Conservation (phyloP, 2,113 vertebrate genomes). For the Bucco capensis region DNA sequence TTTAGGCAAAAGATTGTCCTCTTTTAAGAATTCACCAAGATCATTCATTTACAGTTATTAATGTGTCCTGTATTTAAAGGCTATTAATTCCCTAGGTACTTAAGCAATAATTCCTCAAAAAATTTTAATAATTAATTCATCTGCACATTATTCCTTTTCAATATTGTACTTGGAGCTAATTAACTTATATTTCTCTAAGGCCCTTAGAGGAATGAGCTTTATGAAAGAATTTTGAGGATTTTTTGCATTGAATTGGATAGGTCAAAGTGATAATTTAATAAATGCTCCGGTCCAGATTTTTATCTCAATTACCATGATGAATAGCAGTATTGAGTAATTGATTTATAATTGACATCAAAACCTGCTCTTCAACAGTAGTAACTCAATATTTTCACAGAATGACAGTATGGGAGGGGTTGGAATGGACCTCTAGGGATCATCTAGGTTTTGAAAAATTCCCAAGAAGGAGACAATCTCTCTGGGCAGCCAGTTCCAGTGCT, state of each 20-base stretch:
- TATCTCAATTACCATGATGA: not conserved
- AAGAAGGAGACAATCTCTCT: no score
- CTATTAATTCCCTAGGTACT: not conserved
- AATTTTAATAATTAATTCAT: not conserved
- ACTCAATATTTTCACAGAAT: not conserved
- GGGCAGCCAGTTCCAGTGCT: no score
- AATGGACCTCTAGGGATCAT: no score
- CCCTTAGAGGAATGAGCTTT: not conserved
- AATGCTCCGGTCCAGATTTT: not conserved
- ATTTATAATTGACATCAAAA: not conserved
- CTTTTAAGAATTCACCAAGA: not conserved
- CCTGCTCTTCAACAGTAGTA: not conserved
- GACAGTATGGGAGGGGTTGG: no score
- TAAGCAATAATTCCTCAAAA: not conserved
- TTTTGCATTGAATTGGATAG: not conserved
- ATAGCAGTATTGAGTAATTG: not conserved
- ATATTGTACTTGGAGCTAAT: not conserved
- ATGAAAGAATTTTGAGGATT: fast-evolving
- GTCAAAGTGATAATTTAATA: not conserved
- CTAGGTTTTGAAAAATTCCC: no score
- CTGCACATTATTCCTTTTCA: not conserved
- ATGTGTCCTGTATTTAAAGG: not conserved
- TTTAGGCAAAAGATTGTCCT: not conserved
- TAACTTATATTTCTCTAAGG: not conserved
- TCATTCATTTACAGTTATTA: not conserved